A percentile compares a stretch with the other conserved stretches of the same genome.
Conservation (phyloP, 2,797 vertebrate species). For the Artibeus jamaicensis region DNA sequence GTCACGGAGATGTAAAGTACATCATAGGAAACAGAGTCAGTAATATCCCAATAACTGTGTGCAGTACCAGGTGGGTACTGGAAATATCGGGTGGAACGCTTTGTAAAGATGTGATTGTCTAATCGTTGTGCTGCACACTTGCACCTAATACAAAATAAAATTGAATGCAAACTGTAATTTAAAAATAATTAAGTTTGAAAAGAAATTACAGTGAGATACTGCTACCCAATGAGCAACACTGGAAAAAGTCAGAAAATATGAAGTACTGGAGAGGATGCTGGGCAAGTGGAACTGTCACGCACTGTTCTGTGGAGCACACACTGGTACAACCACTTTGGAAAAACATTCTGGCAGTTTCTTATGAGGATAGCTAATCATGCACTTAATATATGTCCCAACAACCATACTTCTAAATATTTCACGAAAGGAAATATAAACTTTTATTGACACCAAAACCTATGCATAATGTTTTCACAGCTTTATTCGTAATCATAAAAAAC, state of each 20-base stretch:
- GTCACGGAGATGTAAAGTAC: not conserved
- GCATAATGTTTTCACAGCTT: not conserved
- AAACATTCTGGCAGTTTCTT: not conserved
- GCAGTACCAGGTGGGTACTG: not conserved
- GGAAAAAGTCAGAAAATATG: not conserved
- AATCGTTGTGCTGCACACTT: not conserved
- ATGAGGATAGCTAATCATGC: not conserved
- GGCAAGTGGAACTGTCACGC: not conserved
- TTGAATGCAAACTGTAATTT: not conserved
- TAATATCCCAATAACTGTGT: not conserved
- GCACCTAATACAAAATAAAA: not conserved
- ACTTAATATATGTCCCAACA: not conserved
- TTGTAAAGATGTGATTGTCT: not conserved
- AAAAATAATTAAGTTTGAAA: not conserved
- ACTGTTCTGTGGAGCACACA: no score
- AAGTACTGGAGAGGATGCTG: not conserved
- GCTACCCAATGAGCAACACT: not conserved
- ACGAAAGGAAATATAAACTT: not conserved
- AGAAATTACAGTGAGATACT: not conserved
- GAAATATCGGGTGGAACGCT: not conserved
- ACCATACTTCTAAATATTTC: not conserved
- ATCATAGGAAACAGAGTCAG: not conserved
- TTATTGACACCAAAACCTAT: not conserved
- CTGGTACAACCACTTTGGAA: not conserved
- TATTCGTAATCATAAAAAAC: not conserved